Percentiles rank a stretch among this genome's conserved stretches.
phyloP scores from a whole-genome alignment of 2,797 vertebrate species.

The Scomberomorus guttatus region DNA sequence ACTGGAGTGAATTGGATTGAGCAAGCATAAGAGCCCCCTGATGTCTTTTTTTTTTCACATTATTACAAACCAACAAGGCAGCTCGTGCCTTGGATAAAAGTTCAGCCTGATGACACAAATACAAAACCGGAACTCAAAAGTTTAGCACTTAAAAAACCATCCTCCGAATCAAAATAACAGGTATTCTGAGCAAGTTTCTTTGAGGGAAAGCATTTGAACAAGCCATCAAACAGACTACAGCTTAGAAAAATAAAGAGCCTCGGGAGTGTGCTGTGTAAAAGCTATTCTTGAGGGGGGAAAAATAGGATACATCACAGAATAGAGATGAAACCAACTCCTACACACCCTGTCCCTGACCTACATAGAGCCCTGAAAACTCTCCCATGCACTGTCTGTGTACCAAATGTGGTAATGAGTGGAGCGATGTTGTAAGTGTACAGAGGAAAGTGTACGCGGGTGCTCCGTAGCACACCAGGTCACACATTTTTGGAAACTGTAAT shows the following conservation, averaged over 20 bases:
- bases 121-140: conserved; percentile 10
- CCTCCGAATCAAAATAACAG: conserved; percentile 47
- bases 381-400: conserved; percentile 40
- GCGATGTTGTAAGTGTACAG: conserved; percentile 20
- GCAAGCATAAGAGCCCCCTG: background rate
- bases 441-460: conserved; percentile 23
- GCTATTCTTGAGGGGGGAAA: conserved; percentile 67
- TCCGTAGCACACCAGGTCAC: conserved; percentile 2
- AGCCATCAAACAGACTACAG: conserved; percentile 65
- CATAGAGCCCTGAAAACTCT: conserved; percentile 69
- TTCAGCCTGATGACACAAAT: background rate
- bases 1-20: background rate
- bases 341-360: conserved; percentile 82
- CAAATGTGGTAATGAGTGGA: conserved; percentile 62
- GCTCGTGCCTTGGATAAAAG: conserved; percentile 10
- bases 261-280: conserved; percentile 60
- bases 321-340: conserved; percentile 77
- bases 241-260: conserved; percentile 70
- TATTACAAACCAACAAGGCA: conserved; percentile 13
- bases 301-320: conserved; percentile 73
- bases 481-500: background rate
- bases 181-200: conserved; percentile 44
- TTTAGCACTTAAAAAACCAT: conserved; percentile 18
- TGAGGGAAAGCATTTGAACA: conserved; percentile 57
- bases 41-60: conserved; percentile 1